Conservation (phyloP, 2,797 vertebrate genomes). For the Artibeus lituratus region DNA sequence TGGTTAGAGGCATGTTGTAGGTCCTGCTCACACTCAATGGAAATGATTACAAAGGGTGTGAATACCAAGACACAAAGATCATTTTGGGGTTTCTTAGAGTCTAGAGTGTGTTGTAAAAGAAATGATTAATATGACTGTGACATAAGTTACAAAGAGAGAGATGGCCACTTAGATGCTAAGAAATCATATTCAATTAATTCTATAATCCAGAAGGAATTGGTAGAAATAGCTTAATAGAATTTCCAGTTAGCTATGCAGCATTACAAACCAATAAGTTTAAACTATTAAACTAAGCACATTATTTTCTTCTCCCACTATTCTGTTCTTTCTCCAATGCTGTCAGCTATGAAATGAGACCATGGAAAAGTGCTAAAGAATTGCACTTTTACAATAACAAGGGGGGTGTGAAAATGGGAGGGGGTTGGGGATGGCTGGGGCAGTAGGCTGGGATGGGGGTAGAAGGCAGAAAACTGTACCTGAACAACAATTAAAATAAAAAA, state of each 20-base stretch:
- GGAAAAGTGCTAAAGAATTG: not conserved
- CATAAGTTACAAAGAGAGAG: not conserved
- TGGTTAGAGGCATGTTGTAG: not conserved
- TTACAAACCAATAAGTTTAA: not conserved
- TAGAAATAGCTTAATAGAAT: not conserved
- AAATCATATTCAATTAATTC: constrained; percentile 4
- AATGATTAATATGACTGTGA: not conserved
- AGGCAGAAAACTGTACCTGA: too few relatives aligned
- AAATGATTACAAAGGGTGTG: not conserved
- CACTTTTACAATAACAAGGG: not conserved
- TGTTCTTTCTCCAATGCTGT: not conserved
- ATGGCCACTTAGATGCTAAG: not conserved
- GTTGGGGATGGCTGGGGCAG: too few relatives aligned
- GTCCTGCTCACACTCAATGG: not conserved
- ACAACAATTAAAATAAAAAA: too few relatives aligned
- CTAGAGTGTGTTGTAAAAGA: constrained; percentile 5
- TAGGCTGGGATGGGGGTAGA: too few relatives aligned
- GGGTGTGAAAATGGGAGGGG: too few relatives aligned
- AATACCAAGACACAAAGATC: not conserved
- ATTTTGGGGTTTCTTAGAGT: not conserved
- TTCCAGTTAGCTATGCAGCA: not conserved
- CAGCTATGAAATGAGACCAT: not conserved
- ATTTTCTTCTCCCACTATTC: not conserved
- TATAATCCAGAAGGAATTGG: not conserved
- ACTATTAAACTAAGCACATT: not conserved